These are phyloP conservation scores for Tachina lurida DNA, from an alignment of 2,888 invertebrate genomes.

Conservation along the genomic window DNA sequence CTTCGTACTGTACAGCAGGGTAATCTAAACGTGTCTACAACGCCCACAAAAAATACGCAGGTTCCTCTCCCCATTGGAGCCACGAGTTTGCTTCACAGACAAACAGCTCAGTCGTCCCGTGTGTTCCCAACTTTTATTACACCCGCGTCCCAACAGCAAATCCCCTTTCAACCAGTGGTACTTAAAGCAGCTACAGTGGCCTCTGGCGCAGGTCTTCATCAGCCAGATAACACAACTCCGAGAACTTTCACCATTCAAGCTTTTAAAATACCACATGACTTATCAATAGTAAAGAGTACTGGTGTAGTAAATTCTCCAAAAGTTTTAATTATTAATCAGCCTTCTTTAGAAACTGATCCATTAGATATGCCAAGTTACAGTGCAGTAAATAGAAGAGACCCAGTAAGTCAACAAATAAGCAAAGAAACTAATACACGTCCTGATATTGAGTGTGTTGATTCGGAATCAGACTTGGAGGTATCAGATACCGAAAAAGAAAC, in stretches of 20 bases:
- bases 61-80: background rate
- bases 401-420: background rate
- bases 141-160: background rate
- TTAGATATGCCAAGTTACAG: background rate
- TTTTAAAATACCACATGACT: conserved; percentile 5
- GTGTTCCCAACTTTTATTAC: conserved; percentile 13
- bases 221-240: background rate
- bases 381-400: background rate
- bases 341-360: conserved; percentile 23
- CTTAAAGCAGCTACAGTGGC: background rate
- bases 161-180: background rate
- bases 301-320: conserved; percentile 18
- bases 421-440: conserved; percentile 3
- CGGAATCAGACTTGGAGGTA: conserved; percentile 17
- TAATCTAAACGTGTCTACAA: background rate
- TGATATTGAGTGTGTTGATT: background rate
- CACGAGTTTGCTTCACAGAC: background rate
- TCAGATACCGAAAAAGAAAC: background rate
- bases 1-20: background rate
- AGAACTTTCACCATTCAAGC: conserved; percentile 9
- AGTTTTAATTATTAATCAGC: conserved; percentile 36
- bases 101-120: background rate
- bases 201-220: background rate
- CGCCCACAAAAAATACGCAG: background rate
- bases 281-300: background rate